Percentiles rank a stretch among this genome's conserved stretches.
phyloP scores from a whole-genome alignment of 2,888 invertebrate species.

The Limnephilus rhombicus region DNA sequence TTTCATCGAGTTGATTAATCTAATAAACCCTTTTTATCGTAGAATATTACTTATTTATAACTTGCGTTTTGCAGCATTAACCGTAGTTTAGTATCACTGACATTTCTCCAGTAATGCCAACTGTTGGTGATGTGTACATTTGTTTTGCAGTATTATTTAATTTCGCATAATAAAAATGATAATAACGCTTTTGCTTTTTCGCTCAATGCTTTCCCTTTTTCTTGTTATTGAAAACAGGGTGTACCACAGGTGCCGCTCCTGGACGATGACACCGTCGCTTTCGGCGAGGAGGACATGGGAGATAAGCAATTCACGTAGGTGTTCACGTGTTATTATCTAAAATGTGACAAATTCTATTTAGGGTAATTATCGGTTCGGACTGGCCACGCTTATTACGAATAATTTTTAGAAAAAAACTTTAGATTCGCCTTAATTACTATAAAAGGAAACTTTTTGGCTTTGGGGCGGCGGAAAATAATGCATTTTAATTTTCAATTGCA shows the following conservation, averaged over 20 bases:
- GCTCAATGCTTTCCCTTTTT: slow-evolving; percentile 60
- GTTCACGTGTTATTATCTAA: background rate
- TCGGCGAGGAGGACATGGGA: slow-evolving; percentile 88
- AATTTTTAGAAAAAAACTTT: too few relatives aligned
- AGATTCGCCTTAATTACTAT: too few relatives aligned
- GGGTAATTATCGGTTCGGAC: too few relatives aligned
- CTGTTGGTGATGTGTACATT: slow-evolving; percentile 57
- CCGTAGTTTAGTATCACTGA: slow-evolving; percentile 38
- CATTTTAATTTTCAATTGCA: too few relatives aligned
- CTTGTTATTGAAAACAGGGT: slow-evolving; percentile 70
- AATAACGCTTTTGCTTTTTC: slow-evolving; percentile 52
- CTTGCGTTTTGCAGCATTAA: background rate
- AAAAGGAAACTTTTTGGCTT: too few relatives aligned
- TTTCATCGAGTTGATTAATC: slow-evolving; percentile 6
- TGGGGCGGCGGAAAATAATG: too few relatives aligned
- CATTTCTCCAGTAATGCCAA: slow-evolving; percentile 27
- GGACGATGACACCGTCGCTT: slow-evolving; percentile 91
- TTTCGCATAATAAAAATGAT: slow-evolving; percentile 35
- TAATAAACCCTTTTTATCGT: background rate
- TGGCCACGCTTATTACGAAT: too few relatives aligned
- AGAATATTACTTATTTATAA: slow-evolving; percentile 11
- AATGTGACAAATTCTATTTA: background rate
- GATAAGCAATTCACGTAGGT: slow-evolving; percentile 72
- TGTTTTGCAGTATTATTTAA: slow-evolving; percentile 43
- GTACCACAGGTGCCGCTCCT: slow-evolving; percentile 88